Conservation (phyloP, 1,140 invertebrate species). For the Anagrus nilaparvatae region DNA sequence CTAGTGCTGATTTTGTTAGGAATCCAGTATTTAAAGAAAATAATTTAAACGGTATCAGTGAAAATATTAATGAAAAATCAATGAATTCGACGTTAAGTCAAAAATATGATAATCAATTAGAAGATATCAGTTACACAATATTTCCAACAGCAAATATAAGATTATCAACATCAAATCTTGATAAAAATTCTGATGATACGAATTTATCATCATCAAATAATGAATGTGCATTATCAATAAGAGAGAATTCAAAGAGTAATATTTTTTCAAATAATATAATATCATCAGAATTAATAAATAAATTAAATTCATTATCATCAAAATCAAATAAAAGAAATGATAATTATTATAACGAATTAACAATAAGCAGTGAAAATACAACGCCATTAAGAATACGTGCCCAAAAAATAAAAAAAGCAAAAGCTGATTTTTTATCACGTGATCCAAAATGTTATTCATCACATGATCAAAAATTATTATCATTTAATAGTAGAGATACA, state of each 20-base stretch:
- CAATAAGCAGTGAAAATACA: slow-evolving; percentile 9
- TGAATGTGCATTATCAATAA: no score
- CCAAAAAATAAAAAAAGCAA: slow-evolving; percentile 20
- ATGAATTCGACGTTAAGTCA: no score
- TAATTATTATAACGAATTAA: background rate
- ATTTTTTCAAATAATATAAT: no score
- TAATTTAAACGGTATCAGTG: no score
- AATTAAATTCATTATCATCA: slow-evolving; percentile 18
- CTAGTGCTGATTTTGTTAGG: slow-evolving; percentile 8
- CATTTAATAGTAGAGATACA: background rate
- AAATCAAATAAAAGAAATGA: slow-evolving; percentile 12
- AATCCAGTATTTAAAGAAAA: background rate
- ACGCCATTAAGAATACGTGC: slow-evolving; percentile 19
- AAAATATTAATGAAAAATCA: no score
- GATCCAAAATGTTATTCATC: slow-evolving; percentile 21
- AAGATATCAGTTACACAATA: no score
- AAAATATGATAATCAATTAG: no score
- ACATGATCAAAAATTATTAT: slow-evolving; percentile 6
- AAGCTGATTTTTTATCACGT: slow-evolving; percentile 25
- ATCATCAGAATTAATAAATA: slow-evolving; percentile 21
- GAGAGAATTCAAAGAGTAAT: slow-evolving; percentile 4
- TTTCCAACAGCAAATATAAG: no score
- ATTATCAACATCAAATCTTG: no score
- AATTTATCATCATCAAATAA: no score
- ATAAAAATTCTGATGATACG: no score